Base-by-base conservation (phyloP, 2,888 invertebrate species). In the Dicyrtomina minuta region DNA sequence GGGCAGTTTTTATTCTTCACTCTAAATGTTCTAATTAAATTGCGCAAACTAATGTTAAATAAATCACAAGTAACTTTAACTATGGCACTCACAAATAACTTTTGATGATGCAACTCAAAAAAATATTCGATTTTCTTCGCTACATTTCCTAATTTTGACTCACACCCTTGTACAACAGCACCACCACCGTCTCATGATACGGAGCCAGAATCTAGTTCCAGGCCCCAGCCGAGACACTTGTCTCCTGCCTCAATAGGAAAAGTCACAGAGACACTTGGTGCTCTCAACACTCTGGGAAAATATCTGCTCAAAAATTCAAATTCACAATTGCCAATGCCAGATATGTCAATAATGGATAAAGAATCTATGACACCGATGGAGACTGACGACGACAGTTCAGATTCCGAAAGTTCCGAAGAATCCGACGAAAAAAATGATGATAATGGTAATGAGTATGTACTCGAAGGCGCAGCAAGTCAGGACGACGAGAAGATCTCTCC, bases 271-370 rank as follows among this genome's bases (percentile, higher is more conserved):
- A 88, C 87, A 0, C 80, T 87, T 4, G 92, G 92, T 41, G 93
- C 93, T 3, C 85, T 93, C n/a, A 93, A 93, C 77, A 92, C 92
- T 1, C 90, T 93, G 0, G 93, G 93, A 0, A 88, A 89, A 80
- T 91, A 91, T 80, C 85, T 93, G 75, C 91, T 93, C 0, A 92
- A 92, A 79, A 90, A 91, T 86, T 92, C 89, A 0, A 82, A 88
- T 10, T 81, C 70, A 2, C 46, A n/a, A n/a, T n/a, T n/a, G n/a
- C n/a, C n/a, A n/a, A n/a, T n/a, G n/a, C n/a, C n/a, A n/a, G n/a
- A n/a, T n/a, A n/a, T n/a, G n/a, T n/a, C n/a, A n/a, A n/a, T n/a
- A n/a, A n/a, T n/a, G n/a, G n/a, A n/a, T n/a, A n/a, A n/a, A n/a
- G n/a, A n/a, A n/a, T n/a, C n/a, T n/a, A n/a, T n/a, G n/a, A n/a